Evolutionary conservation across 53 echinoderm and acorn worm genomes (phyloP), one percentile per base, ranked within the genome.

Genomic region (Crossaster papposus): DNA sequence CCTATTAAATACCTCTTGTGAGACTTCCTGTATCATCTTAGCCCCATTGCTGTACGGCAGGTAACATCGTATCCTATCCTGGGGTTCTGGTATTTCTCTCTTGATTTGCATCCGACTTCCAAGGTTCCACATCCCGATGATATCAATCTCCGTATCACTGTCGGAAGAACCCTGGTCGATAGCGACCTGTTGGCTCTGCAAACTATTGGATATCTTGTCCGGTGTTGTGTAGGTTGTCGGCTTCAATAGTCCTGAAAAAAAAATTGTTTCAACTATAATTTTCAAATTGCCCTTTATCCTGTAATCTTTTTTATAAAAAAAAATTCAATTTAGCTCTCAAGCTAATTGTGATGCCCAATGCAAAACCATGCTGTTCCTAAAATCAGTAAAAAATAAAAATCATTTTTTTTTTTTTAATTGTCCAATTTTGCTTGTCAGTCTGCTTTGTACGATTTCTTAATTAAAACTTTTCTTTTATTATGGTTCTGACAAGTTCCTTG

Each of bases 31-130:
- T 18, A 92, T 82, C 80, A 90, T 79, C 72, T 84, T 89, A 30
- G 94, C 92, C 0, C 93, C 95, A 52, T 90, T 81, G 55, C 93
- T 96, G 54, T 89, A 85, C 50, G 96, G 96, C 72, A 96, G 90
- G 83, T 79, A 93, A 58, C 90, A 90, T 63, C 80, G 54, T 70
- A 88, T 88, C 64, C 80, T 32, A 29, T 51, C 81, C 17, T 70
- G 35, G 23, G 44, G 80, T 36, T 81, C 92, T 20, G 78, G 32
- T 0, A 80, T 23, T 72, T 96, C 93, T 38, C 55, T 94, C 93
- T 96, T 96, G 74, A 89, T 68, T 9, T 36, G 55, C 32, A 79
- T 35, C 65, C 80, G 88, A 30, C 83, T 71, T 2, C 79, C 73
- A 0, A 70, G 90, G 44, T 83, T 83, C 54, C 90, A 78, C 36